Evolutionary conservation across 2,797 vertebrate genomes (phyloP).

Genomic region (Pitangus sulphuratus): DNA sequence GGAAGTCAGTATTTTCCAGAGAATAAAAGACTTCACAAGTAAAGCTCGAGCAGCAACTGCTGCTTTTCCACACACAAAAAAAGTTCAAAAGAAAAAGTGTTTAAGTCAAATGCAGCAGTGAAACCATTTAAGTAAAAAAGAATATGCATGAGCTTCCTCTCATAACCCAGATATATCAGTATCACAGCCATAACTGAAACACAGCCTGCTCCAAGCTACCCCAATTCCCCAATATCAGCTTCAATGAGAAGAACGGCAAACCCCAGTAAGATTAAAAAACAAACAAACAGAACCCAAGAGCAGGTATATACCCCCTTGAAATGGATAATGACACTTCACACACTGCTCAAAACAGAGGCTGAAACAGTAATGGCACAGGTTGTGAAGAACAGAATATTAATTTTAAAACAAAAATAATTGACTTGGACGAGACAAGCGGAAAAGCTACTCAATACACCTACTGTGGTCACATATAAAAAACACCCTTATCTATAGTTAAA

Average conservation of each 20-base stretch:
- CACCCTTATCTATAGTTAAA: not conserved
- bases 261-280: not conserved
- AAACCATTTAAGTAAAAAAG: not conserved
- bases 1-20: not conserved
- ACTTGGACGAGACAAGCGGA: not conserved
- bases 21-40: not conserved
- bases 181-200: not conserved
- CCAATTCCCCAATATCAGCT: not conserved
- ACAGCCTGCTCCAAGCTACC: not conserved
- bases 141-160: not conserved
- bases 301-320: not conserved
- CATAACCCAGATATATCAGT: conserved; percentile 12
- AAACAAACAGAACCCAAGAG: not conserved
- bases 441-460: not conserved
- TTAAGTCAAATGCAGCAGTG: not conserved
- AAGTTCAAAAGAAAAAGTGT: not conserved
- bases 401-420: not conserved
- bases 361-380: not conserved
- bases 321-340: not conserved
- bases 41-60: not conserved
- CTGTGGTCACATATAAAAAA: not conserved
- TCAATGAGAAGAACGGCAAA: not conserved
- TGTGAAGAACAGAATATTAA: fast-evolving
- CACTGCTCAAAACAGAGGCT: not conserved
- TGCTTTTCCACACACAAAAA: not conserved